phyloP scores from a whole-genome alignment of 2,113 vertebrate species.

The Aix galericulata region DNA sequence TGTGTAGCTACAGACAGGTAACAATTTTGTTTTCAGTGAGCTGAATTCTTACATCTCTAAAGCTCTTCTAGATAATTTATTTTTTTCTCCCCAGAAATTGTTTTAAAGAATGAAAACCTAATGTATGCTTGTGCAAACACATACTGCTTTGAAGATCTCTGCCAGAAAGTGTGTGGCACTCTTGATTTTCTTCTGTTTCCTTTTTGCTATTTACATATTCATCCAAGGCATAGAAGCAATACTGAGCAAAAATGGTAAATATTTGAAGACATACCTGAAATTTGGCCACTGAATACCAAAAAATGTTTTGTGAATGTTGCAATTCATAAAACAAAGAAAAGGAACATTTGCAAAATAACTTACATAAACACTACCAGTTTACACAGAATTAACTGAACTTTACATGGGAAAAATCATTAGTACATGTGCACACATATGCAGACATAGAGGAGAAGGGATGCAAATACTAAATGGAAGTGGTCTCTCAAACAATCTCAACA shows the following conservation, averaged over 20 bases:
- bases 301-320: not conserved
- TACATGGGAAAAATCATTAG: not conserved
- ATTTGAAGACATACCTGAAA: not conserved
- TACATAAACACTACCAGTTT: not conserved
- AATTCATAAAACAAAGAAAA: not conserved
- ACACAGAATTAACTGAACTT: not conserved
- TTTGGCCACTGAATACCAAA: not conserved
- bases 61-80: not conserved
- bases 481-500: not conserved
- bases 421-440: rapidly evolving
- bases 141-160: not conserved
- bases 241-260: not conserved
- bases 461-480: not conserved
- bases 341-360: not conserved
- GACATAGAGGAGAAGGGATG: not conserved
- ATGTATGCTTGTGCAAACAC: not conserved
- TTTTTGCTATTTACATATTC: not conserved
- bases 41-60: not conserved
- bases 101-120: not conserved
- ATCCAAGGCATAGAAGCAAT: not conserved
- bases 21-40: not conserved
- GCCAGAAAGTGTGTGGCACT: not conserved
- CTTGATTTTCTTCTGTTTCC: not conserved
- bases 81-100: rapidly evolving
- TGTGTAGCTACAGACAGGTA: not conserved